Percentiles rank a stretch among this genome's conserved stretches.
Evolutionary conservation across 2,888 invertebrate genomes (phyloP).

Genomic region (Podabrus alpinus): DNA sequence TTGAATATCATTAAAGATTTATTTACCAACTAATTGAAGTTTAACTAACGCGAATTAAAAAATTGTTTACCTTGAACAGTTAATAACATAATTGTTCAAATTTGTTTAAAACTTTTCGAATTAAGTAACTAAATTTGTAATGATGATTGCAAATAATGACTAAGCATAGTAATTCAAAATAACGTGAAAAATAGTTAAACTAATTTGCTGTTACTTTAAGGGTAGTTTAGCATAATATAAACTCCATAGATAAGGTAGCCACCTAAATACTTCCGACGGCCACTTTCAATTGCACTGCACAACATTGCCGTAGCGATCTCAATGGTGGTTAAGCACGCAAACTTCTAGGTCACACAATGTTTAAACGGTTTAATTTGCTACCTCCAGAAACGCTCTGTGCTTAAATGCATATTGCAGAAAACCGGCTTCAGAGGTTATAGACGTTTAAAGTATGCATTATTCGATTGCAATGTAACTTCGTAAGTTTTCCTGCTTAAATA

Average conservation of each 20-base stretch:
- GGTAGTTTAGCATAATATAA: conserved; percentile 57
- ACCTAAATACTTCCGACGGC: conserved; percentile 55
- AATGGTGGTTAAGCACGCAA: conserved; percentile 36
- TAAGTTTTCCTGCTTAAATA: neutral
- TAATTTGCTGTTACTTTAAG: conserved; percentile 56
- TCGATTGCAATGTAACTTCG: neutral
- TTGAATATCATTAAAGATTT: neutral
- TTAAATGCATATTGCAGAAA: neutral
- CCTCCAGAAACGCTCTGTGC: neutral
- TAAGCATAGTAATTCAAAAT: neutral
- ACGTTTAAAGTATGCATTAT: neutral
- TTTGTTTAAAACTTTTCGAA: neutral
- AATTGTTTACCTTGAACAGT: neutral
- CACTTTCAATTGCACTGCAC: conserved; percentile 52
- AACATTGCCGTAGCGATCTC: conserved; percentile 32
- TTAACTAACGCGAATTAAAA: neutral
- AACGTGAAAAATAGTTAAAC: conserved; percentile 40
- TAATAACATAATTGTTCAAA: neutral
- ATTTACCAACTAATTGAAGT: neutral
- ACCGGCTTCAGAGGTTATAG: neutral
- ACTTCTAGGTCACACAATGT: conserved; percentile 24
- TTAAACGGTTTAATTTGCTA: conserved; percentile 23
- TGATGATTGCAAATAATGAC: neutral
- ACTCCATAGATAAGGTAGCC: conserved; percentile 52
- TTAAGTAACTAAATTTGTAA: neutral